These are phyloP conservation scores for Drosophila algonquin DNA, from an alignment of 2,888 invertebrate genomes.

Conservation along the genomic window DNA sequence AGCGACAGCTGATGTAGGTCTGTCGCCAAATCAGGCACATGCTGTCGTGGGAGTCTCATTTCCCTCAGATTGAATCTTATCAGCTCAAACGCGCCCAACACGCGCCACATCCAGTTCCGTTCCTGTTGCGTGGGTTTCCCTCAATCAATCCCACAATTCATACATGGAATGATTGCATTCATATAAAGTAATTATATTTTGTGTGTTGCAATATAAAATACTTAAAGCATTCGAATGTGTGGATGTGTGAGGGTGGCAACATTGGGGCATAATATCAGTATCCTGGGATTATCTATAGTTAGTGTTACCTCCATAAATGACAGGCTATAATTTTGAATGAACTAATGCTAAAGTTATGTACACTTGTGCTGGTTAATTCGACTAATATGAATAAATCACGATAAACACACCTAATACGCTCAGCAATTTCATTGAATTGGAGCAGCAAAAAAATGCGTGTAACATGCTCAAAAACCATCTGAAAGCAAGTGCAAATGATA, in stretches of 20 bases:
- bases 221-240: constrained; percentile 37
- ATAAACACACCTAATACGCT: constrained; percentile 48
- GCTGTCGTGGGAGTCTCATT: constrained; percentile 49
- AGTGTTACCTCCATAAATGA: not conserved
- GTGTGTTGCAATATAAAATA: constrained; percentile 23
- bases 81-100: constrained; percentile 1
- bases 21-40: constrained; percentile 30
- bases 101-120: constrained; percentile 29
- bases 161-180: constrained; percentile 11
- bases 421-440: constrained; percentile 28
- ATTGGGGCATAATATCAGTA: constrained; percentile 4
- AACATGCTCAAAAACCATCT: constrained; percentile 16
- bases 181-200: constrained; percentile 29
- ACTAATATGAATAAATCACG: constrained; percentile 23
- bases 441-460: constrained; percentile 8
- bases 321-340: constrained; percentile 1
- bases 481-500: constrained; percentile 15
- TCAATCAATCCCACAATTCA: no score
- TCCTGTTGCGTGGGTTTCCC: constrained; percentile 26
- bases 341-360: constrained; percentile 40
- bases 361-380: constrained; percentile 32
- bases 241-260: constrained; percentile 26
- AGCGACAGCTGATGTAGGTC: not conserved
- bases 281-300: constrained; percentile 1
- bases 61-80: constrained; percentile 53